Evolutionary conservation across 2,888 invertebrate genomes (phyloP).

Genomic region (Danaus chrysippus): DNA sequence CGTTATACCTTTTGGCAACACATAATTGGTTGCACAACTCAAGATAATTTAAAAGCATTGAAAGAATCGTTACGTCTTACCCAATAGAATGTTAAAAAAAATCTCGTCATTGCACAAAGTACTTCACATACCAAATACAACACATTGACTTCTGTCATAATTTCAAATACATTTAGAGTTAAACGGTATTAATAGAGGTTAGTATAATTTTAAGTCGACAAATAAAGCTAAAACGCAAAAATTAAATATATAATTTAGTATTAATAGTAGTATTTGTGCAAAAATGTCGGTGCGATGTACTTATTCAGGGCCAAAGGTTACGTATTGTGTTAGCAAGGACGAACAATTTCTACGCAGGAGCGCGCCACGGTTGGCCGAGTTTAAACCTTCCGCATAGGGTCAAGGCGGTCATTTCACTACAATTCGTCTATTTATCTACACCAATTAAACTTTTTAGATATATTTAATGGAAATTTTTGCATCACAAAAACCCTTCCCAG

Average conservation of each 20-base stretch:
- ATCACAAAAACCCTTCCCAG: not conserved
- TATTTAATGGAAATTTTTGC: slow-evolving; percentile 19
- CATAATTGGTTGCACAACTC: slow-evolving; percentile 5
- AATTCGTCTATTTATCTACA: slow-evolving; percentile 31
- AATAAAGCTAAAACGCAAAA: too few species aligned
- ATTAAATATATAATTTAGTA: too few species aligned
- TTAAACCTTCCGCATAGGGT: slow-evolving; percentile 66
- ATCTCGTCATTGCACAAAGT: not conserved
- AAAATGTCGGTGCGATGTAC: slow-evolving; percentile 13
- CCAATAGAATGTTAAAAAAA: too few species aligned
- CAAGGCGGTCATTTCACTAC: slow-evolving; percentile 40
- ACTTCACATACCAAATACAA: too few species aligned
- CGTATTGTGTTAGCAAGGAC: slow-evolving; percentile 62
- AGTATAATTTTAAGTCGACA: too few species aligned
- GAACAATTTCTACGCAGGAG: slow-evolving; percentile 73
- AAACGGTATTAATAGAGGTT: too few species aligned
- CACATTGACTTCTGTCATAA: too few species aligned
- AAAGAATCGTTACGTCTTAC: too few species aligned
- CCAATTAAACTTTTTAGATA: slow-evolving; percentile 32
- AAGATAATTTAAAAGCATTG: too few species aligned
- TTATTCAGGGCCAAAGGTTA: slow-evolving; percentile 54
- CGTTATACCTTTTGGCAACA: slow-evolving; percentile 9
- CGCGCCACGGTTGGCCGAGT: slow-evolving; percentile 59
- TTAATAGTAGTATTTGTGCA: too few species aligned
- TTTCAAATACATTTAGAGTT: too few species aligned